Evolutionary conservation across 1,140 invertebrate genomes (phyloP), one percentile per base, ranked within the genome.

Genomic region (Oppia nitens): DNA sequence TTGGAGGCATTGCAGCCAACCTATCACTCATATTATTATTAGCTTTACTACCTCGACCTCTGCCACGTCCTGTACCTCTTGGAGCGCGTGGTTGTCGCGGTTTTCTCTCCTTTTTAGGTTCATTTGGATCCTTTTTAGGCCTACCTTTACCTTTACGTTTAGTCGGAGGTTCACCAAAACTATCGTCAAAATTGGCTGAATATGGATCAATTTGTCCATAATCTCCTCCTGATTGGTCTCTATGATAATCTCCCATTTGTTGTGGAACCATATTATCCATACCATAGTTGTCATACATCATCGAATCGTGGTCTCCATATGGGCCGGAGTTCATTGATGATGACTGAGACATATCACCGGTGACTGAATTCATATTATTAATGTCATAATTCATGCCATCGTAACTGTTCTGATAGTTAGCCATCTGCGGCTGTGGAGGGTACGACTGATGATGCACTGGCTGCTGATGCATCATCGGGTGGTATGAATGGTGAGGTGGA

Each of bases 31-130:
- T 14, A 47, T 23, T 45, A 23, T 24, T 55, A 17, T 12, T 40
- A n/a, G 51, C 58, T 17, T 40, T 17, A 6, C 17, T 40, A 23
- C 55, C 55, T 23, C 50, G 23, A 51, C 53, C 53, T 49, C 57
- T 29, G 3, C 61, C 57, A 4, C 47, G 25, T 25, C 47, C 32
- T 26, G 51, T 20, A 14, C 49, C 40, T 55, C 56, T 49, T 40
- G 60, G 50, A 47, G 62, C 28, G 54, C 59, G 45, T 20, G 62
- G 59, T 24, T 26, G 26, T 24, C 62, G 55, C 21, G 62, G 62
- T 47, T 63, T 63, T 23, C 60, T 55, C 29, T 63, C 62, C 48
- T 62, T 63, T 26, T 63, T 63, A 2, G 61, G 51, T 27, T 55
- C 45, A 12, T n/a, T 12, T 6, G 48, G 21, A 47, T 60, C 62